A percentile compares a stretch with the other conserved stretches of the same genome.
These are phyloP conservation scores for Perizoma affinitatum DNA, from an alignment of 2,888 invertebrate genomes.

Conservation along the genomic window DNA sequence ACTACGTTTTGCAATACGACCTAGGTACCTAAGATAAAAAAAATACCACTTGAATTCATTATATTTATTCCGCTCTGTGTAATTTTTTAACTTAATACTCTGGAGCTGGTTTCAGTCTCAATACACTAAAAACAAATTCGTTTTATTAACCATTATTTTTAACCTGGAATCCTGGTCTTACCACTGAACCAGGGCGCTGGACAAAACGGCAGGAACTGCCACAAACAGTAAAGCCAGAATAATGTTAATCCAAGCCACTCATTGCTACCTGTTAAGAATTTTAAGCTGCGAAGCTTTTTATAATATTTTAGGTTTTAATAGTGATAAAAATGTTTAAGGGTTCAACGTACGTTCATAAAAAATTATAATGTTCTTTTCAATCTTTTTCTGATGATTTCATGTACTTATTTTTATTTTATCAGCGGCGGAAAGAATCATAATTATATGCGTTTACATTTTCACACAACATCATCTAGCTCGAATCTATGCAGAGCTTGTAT, in stretches of 20 bases:
- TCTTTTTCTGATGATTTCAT: no score
- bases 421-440: no score
- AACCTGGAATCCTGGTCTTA: slow-evolving; percentile 34
- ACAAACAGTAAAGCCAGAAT: slow-evolving; percentile 35
- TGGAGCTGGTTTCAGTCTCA: slow-evolving; percentile 16
- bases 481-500: no score
- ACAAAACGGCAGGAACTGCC: slow-evolving; percentile 34
- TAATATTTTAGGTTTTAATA: slow-evolving; percentile 17
- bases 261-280: slow-evolving; percentile 31
- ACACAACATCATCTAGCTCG: no score
- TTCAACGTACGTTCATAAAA: no score
- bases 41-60: no score
- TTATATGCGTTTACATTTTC: no score
- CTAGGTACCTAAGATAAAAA: no score
- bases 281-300: slow-evolving; percentile 29
- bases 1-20: no score
- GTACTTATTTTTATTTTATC: no score
- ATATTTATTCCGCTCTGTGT: background rate
- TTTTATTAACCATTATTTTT: slow-evolving; percentile 33
- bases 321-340: slow-evolving; percentile 4
- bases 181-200: slow-evolving; percentile 30
- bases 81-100: slow-evolving; percentile 6
- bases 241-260: slow-evolving; percentile 33
- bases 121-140: slow-evolving; percentile 19
- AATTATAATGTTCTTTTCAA: no score